Base-by-base conservation (phyloP, 2,797 vertebrate species). In the Dipus sagitta region DNA sequence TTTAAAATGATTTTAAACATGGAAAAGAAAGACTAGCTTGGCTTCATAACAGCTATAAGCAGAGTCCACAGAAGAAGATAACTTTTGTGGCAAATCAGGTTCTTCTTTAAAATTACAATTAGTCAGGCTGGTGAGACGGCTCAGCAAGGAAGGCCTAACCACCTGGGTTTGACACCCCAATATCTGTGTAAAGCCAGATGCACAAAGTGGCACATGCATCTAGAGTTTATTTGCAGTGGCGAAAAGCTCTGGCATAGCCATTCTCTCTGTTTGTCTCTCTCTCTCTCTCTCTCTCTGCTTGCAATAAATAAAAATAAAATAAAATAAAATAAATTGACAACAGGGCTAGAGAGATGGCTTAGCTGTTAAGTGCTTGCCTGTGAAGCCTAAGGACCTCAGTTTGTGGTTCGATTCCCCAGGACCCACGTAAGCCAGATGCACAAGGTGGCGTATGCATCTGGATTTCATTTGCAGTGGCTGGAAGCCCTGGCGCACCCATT, bases 1-100 rank as follows among this genome's bases (percentile, higher is more conserved):
- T 86, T 74, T 83, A 78, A 92, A 81, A 68, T 86, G 42, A 83
- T 52, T 77, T 84, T 28, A 78, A 74, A 58, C 38, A 32, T 26
- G 30, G 1, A 64, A 24, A 70, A 20, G 18, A 17, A 87, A 9
- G 28, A 47, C 30, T 72, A 80, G 6, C n/a, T 32, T 18, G 92
- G 17, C 18, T 54, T 85, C 12, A 54, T 81, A 47, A 47, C 79
- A 72, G 23, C 13, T 77, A 24, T 68, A 34, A 62, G 6, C 21
- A 68, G 81, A 74, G 82, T 0, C 32, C 54, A 72, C 1, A 32
- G 9, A 18, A 72, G 17, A 92, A 71, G 87, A 76, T 84, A 79
- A 67, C 84, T 18, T 80, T 67, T 75, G 12, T 72, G 42, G 23
- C n/a, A 83, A 86, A 81, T 58, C 23, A 74, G 12, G 71, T 32